A percentile compares a stretch with the other conserved stretches of the same genome.
Conservation (phyloP, 2,113 vertebrate species). For the Tupaia chinensis region DNA sequence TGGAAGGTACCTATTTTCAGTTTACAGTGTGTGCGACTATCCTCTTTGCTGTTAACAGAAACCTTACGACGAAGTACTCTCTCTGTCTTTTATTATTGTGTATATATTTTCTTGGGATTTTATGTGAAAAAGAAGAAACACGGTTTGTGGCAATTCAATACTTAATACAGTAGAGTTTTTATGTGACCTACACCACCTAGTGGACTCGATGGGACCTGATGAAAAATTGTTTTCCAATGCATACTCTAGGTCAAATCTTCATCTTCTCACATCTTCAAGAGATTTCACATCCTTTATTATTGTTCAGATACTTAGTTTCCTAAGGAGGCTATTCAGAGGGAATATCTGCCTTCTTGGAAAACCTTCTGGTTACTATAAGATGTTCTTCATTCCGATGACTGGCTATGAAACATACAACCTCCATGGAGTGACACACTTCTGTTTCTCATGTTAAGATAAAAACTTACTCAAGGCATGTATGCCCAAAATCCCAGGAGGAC, state of each 20-base stretch:
- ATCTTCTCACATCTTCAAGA: background rate
- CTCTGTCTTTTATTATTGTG: background rate
- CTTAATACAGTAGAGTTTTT: background rate
- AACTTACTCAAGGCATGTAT: too few relatives aligned
- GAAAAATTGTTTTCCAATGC: background rate
- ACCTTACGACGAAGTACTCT: background rate
- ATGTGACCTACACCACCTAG: background rate
- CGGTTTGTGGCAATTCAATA: background rate
- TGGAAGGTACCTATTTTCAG: background rate
- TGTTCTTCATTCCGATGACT: background rate
- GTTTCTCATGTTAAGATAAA: background rate
- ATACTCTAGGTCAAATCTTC: background rate
- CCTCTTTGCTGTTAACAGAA: background rate
- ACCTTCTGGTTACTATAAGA: background rate
- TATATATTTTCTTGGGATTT: slow-evolving; percentile 9
- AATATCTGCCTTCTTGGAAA: background rate
- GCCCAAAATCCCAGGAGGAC: too few relatives aligned
- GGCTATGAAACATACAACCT: background rate
- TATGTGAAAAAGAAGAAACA: slow-evolving; percentile 32
- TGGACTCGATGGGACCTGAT: background rate
- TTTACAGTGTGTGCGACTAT: background rate
- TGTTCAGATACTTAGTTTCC: background rate
- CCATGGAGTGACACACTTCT: background rate
- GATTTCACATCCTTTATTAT: slow-evolving; percentile 12
- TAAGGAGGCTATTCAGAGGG: background rate